Base-by-base conservation (phyloP, 2,797 vertebrate species). In the Synaphobranchus kaupii region DNA sequence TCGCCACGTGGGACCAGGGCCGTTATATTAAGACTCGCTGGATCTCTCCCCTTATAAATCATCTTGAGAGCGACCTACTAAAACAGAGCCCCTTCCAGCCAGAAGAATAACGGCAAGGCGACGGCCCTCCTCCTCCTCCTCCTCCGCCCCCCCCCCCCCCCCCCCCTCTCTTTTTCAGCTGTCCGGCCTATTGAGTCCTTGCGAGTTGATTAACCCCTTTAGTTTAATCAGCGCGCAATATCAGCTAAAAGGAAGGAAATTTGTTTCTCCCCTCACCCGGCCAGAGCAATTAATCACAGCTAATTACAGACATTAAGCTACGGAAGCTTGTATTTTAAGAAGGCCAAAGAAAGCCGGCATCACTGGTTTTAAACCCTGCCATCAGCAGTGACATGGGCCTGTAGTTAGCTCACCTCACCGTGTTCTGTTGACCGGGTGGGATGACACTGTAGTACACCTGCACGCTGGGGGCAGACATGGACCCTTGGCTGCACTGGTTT, bases 391-490 rank as follows among this genome's bases (percentile, higher is more conserved):
- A 81, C 54, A 56, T 31, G 39, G 56, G 17, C 20, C 58, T 60
- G 39, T 63, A 58, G n/a, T 20, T 58, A 34, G 91, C 92, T 92
- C 86, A 97, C 97, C 96, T 97, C 91, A 97, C 93, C 90, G 94
- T 95, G 92, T 94, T 97, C 91, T 97, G 97, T 52, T 98, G 97
- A 87, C 93, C 93, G 81, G 97, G 95, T 89, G 97, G 95, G 90
- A 97, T 93, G 93, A 97, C 94, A 84, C 96, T 97, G 93, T 98
- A 98, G 93, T 97, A 97, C 85, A 97, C 96, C 56, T 97, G 97
- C 94, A 98, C 95, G 93, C 96, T 96, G 87, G 96, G 89, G 73
- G 94, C 89, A 63, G 96, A 93, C 90, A 96, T 76, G 85, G 93
- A 90, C 39, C 95, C 96, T 94, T 96, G 97, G 90, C 92, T 96